Percentiles rank a stretch among this genome's conserved stretches.
Conservation (phyloP, 1,140 invertebrate genomes). For the Drosophila kohkoa region DNA sequence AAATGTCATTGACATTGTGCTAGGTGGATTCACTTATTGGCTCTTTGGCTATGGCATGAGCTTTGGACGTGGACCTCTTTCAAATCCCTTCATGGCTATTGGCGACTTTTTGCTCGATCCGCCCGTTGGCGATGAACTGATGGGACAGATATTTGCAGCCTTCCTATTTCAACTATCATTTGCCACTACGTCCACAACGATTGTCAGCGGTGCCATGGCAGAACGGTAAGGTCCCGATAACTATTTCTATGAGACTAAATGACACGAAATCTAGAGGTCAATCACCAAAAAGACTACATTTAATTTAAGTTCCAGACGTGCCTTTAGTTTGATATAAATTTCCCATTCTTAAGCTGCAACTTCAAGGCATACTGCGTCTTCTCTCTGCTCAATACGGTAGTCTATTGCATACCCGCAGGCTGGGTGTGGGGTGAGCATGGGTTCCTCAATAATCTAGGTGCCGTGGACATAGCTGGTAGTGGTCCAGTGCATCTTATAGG, state of each 20-base stretch:
- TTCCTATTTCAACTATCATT: conserved; percentile 96
- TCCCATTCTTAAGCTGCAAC: conserved; percentile 85
- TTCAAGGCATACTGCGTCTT: conserved; percentile 96
- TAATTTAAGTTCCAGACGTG: neutral
- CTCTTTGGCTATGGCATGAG: conserved; percentile 96
- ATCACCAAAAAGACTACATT: too few relatives aligned
- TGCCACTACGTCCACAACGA: conserved; percentile 96
- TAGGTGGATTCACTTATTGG: conserved; percentile 96
- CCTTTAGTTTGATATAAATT: neutral
- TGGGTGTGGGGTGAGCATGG: conserved; percentile 95
- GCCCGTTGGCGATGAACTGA: conserved; percentile 88
- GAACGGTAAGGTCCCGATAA: conserved; percentile 87
- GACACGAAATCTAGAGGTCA: too few relatives aligned
- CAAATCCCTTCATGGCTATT: conserved; percentile 91
- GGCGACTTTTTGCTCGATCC: conserved; percentile 91
- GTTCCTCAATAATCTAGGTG: conserved; percentile 92
- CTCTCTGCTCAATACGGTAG: conserved; percentile 94
- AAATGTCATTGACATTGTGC: conserved; percentile 95
- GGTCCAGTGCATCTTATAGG: conserved; percentile 96
- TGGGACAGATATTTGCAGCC: conserved; percentile 92
- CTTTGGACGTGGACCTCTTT: conserved; percentile 90
- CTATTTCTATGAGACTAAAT: neutral
- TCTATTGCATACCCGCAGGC: conserved; percentile 93
- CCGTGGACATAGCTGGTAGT: conserved; percentile 96
- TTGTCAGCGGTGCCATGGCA: conserved; percentile 96